phyloP scores from a whole-genome alignment of 2,888 invertebrate species.

The Himalopsyche tibetana region DNA sequence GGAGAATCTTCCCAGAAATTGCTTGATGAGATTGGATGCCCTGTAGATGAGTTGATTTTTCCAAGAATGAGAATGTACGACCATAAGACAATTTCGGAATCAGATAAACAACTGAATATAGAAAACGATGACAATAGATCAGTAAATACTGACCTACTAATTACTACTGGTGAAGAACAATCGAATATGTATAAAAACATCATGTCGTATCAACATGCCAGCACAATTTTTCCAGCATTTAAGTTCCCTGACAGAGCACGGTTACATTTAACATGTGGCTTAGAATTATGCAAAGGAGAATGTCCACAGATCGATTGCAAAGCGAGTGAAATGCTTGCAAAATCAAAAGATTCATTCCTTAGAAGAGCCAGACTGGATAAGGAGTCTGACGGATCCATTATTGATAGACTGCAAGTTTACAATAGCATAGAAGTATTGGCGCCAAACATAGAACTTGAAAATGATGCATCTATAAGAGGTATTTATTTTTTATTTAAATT shows the following conservation, averaged over 20 bases:
- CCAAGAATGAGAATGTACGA: conserved; percentile 75
- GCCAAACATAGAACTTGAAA: conserved; percentile 85
- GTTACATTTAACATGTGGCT: conserved; percentile 85
- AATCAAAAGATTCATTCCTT: conserved; percentile 73
- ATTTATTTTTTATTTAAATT: background rate
- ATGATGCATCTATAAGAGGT: conserved; percentile 77
- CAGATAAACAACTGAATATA: conserved; percentile 72
- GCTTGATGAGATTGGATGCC: conserved; percentile 85
- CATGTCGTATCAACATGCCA: conserved; percentile 76
- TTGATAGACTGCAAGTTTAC: conserved; percentile 84
- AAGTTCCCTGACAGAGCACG: conserved; percentile 87
- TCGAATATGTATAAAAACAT: conserved; percentile 73
- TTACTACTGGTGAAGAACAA: conserved; percentile 68
- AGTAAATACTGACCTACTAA: conserved; percentile 68
- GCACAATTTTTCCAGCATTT: conserved; percentile 86
- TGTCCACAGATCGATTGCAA: conserved; percentile 81
- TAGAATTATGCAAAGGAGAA: conserved; percentile 85
- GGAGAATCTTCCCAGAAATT: conserved; percentile 86
- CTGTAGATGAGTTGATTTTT: conserved; percentile 82
- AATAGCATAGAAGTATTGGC: conserved; percentile 89
- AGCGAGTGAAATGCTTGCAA: conserved; percentile 69
- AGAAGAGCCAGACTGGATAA: conserved; percentile 75
- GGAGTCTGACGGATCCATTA: conserved; percentile 77
- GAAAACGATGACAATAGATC: conserved; percentile 66
- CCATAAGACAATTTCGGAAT: conserved; percentile 70